Conservation (phyloP, 2,113 vertebrate genomes). For the Sialia sialis region DNA sequence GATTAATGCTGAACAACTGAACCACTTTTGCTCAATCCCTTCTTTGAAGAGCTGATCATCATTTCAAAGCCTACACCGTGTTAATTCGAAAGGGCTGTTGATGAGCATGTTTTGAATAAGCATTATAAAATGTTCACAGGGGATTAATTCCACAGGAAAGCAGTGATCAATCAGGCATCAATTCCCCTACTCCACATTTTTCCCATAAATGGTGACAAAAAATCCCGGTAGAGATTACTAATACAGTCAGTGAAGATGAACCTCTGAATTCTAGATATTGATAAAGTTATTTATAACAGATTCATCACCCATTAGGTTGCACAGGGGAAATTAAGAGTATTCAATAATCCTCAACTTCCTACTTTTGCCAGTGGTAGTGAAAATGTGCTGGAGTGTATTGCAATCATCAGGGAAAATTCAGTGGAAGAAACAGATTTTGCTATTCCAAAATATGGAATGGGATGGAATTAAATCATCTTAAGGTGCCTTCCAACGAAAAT, state of each 20-base stretch:
- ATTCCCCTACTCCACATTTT: background rate
- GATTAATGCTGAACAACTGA: background rate
- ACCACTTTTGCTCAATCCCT: background rate
- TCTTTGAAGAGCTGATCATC: background rate
- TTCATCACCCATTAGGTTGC: background rate
- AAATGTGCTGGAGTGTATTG: background rate
- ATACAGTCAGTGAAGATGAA: background rate
- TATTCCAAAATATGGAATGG: background rate
- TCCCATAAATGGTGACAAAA: background rate
- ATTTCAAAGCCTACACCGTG: background rate
- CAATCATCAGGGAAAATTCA: background rate
- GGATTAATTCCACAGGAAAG: background rate
- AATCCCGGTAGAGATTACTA: background rate
- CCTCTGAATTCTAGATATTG: background rate
- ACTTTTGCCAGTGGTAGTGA: background rate
- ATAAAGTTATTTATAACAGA: background rate
- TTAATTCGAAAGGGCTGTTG: background rate
- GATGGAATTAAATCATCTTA: fast-evolving
- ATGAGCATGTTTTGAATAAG: background rate
- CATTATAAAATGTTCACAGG: background rate
- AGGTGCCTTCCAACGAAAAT: background rate
- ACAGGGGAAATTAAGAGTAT: background rate
- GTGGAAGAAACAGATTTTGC: background rate
- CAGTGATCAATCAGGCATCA: background rate
- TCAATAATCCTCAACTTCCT: background rate